Conservation (phyloP, 30 jellyfish, hydroid and myxozoan species). For the Rhopilema esculentum region DNA sequence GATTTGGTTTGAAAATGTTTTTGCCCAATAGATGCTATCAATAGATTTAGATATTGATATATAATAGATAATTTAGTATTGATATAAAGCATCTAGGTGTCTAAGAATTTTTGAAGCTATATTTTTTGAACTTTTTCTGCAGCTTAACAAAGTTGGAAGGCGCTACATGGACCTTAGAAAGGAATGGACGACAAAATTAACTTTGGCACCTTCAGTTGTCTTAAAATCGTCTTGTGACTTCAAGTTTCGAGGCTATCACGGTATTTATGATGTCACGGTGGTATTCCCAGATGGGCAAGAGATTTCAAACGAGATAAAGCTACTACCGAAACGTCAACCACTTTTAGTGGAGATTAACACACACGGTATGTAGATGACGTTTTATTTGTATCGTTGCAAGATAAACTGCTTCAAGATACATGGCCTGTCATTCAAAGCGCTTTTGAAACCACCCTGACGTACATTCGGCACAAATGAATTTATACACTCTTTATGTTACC, state of each 20-base stretch:
- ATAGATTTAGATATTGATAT: no score
- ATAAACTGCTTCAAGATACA: no score
- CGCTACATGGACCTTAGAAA: constrained; percentile 69
- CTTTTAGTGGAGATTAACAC: constrained; percentile 72
- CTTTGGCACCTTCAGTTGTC: constrained; percentile 49
- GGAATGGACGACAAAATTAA: constrained; percentile 73
- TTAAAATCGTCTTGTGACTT: constrained; percentile 58
- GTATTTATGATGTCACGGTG: constrained; percentile 63
- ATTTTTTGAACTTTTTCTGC: neutral
- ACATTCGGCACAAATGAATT: no score
- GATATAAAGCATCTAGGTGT: no score
- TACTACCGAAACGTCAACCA: constrained; percentile 61
- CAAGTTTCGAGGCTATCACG: constrained; percentile 79
- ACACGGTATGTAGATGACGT: constrained; percentile 45
- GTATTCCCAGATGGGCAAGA: constrained; percentile 85
- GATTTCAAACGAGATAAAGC: constrained; percentile 47
- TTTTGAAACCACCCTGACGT: no score
- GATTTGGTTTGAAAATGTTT: no score
- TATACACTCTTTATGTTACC: no score
- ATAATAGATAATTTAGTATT: no score
- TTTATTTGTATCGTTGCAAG: no score
- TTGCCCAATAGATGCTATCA: no score
- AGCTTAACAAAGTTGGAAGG: constrained; percentile 79
- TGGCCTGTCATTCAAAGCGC: no score
- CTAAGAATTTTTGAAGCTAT: neutral